Evolutionary conservation across 2,113 vertebrate genomes (phyloP).

Genomic region (Hypanus sabinus): DNA sequence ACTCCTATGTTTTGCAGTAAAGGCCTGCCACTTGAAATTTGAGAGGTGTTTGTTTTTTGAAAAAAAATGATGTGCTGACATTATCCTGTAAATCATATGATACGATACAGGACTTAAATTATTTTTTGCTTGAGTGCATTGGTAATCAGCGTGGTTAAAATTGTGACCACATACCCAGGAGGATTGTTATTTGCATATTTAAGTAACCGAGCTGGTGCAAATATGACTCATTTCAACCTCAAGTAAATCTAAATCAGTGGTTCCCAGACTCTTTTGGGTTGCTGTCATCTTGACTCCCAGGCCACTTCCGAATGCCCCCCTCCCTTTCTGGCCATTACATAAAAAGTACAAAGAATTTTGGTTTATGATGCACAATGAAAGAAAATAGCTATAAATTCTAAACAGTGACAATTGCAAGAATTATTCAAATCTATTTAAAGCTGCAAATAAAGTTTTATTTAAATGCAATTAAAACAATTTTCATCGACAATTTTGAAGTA

Average conservation of each 20-base stretch:
- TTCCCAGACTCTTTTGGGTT: too few species aligned
- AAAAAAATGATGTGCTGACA: background rate
- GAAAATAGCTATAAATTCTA: too few species aligned
- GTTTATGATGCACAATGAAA: too few species aligned
- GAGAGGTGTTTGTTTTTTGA: background rate
- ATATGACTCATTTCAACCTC: background rate
- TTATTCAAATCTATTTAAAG: too few species aligned
- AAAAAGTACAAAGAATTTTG: too few species aligned
- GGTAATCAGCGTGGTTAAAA: background rate
- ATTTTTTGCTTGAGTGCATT: background rate
- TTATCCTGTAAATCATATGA: background rate
- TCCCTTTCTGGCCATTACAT: too few species aligned
- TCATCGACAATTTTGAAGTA: too few species aligned
- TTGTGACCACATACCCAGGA: background rate
- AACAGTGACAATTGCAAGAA: too few species aligned
- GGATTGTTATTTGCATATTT: slow-evolving; percentile 14
- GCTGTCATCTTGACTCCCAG: too few species aligned
- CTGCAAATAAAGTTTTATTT: too few species aligned
- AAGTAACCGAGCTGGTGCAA: background rate
- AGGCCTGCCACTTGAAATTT: background rate
- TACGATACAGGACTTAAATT: background rate
- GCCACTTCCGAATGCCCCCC: too few species aligned
- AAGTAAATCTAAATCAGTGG: background rate
- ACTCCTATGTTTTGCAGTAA: background rate
- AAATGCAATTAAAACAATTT: too few species aligned